Evolutionary conservation across 2,888 invertebrate genomes (phyloP).

Genomic region (Torymus tubicola): DNA sequence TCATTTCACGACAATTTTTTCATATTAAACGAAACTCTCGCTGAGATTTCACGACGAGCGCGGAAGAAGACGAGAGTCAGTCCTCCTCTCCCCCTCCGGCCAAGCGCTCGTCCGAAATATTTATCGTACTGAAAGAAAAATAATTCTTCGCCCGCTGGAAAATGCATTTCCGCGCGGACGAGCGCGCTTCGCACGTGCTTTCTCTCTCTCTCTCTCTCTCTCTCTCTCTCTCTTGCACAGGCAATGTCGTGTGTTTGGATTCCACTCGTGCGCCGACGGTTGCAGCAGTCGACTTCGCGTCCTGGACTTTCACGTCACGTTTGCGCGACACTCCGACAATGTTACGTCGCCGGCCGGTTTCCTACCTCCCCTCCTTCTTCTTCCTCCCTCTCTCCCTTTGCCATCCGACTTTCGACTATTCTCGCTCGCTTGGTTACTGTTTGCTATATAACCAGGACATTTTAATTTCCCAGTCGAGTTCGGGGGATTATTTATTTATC

Average conservation of each 20-base stretch:
- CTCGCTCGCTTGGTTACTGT: neutral
- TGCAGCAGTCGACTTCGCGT: slow-evolving; percentile 8
- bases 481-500: slow-evolving; percentile 24
- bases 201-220: neutral
- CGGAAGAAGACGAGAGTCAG: neutral
- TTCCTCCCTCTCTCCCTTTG: neutral
- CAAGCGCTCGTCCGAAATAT: slow-evolving; percentile 28
- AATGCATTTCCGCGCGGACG: slow-evolving; percentile 23
- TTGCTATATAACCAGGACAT: slow-evolving; percentile 29
- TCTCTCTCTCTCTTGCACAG: neutral
- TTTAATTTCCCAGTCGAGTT: slow-evolving; percentile 33
- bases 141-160: slow-evolving; percentile 6
- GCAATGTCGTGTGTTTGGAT: slow-evolving; percentile 47
- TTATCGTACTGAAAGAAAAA: slow-evolving; percentile 29
- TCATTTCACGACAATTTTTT: too few species aligned
- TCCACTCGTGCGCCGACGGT: slow-evolving; percentile 42
- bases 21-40: too few species aligned
- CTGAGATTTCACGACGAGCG: too few species aligned
- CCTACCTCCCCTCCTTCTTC: too few species aligned
- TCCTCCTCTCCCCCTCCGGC: too few species aligned
- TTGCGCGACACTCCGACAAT: slow-evolving; percentile 54
- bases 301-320: slow-evolving; percentile 56
- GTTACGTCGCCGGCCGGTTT: neutral
- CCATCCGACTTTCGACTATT: neutral
- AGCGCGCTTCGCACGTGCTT: too few species aligned